Evolutionary conservation across 2,888 invertebrate genomes (phyloP), one percentile per base, ranked within the genome.

Genomic region (Athrips mouffetella): DNA sequence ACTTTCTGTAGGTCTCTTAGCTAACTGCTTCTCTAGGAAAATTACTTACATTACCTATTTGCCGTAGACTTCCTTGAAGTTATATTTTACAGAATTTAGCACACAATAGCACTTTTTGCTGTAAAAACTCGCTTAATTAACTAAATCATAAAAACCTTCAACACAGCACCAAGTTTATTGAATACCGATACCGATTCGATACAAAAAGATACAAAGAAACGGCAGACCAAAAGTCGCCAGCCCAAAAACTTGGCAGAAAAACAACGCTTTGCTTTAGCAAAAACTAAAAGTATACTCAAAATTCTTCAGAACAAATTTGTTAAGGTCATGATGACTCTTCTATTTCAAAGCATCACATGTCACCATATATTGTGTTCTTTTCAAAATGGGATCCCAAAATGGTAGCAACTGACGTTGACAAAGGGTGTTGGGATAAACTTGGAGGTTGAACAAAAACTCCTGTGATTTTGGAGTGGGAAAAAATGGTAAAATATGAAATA

Each of bases 381-480:
- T 65, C 66, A 61, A 68, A 68, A 80, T 85, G 85, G 73, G 85
- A 31, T 16, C 31, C 44, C 21, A 44, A 44, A 80, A 85, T 86
- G 74, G 86, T 85, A 86, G 83, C 85, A 67, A 75, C 74, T 76
- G 80, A 82, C 80, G 76, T 67, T 83, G 81, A 86, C 82, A 87
- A 85, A 83, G 80, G 82, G 73, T 80, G 76, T 80, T 79, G 77
- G 79, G 77, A 73, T 77, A 78, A 78, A 80, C 76, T 79, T 61
- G 58, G 54, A 52, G 54, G 59, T 51, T 60, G 76, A 76, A 83
- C 80, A 82, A 76, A 63, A 64, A 33, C 54, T 58, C n/a, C n/a
- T 25, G 48, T 48, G 39, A 42, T 21, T 44, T 60, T 62, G 62
- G 67, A 62, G 62, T 56, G 52, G 57, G 59, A 35, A 35, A 35